These are phyloP conservation scores for Lampris megalopsis DNA, from an alignment of 2,113 vertebrate species.

Conservation along the genomic window DNA sequence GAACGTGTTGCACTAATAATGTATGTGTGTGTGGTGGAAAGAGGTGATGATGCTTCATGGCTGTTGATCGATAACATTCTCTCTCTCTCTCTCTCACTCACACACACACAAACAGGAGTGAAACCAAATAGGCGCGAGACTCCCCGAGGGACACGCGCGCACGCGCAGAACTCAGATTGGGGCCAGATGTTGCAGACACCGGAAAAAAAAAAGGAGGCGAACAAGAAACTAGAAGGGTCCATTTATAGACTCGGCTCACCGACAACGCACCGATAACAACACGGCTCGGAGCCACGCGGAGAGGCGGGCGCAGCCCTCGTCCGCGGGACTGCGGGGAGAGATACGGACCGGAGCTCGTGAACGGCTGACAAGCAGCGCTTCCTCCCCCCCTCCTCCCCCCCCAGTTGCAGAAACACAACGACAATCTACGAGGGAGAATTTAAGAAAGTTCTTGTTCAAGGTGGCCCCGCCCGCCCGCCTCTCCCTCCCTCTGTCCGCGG, in stretches of 20 bases:
- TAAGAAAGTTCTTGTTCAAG: conserved; percentile 48
- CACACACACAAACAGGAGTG: conserved; percentile 34
- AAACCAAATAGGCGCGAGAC: conserved; percentile 62
- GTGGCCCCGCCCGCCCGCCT: conserved; percentile 38
- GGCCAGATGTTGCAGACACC: conserved; percentile 79
- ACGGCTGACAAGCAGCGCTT: too few relatives aligned
- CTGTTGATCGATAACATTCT: neutral
- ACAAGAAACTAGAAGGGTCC: conserved; percentile 41
- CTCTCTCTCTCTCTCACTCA: conserved; percentile 1
- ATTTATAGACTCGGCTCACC: conserved; percentile 51
- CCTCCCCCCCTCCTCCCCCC: too few relatives aligned
- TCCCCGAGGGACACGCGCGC: conserved; percentile 52
- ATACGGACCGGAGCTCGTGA: too few relatives aligned
- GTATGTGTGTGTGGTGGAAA: neutral
- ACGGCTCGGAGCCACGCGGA: neutral
- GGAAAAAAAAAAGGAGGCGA: conserved; percentile 49
- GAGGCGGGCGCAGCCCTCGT: too few relatives aligned
- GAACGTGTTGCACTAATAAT: neutral
- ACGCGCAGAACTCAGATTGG: conserved; percentile 75
- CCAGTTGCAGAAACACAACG: conserved; percentile 57
- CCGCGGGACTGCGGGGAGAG: too few relatives aligned
- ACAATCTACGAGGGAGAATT: conserved; percentile 49
- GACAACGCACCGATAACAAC: conserved; percentile 29
- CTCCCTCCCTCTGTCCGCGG: conserved; percentile 14
- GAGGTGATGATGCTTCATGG: conserved; percentile 10